Base-by-base conservation (phyloP, 2,113 vertebrate species). In the Hassar affinis region DNA sequence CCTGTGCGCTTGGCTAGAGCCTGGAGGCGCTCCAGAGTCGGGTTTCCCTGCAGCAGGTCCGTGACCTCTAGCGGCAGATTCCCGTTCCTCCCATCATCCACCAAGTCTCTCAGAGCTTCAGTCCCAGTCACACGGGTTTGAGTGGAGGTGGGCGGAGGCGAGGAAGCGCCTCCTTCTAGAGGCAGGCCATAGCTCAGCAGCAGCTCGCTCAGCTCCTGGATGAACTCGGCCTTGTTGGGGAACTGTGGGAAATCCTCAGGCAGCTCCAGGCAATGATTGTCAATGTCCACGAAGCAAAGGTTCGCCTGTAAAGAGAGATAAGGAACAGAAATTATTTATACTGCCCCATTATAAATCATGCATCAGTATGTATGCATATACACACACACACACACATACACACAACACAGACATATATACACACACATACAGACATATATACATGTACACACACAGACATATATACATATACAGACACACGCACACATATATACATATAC, bases 161-260 rank as follows among this genome's bases (percentile, higher is more conserved):
- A 88, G 0, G 92, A 62, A 69, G 91, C 88, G 74, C 92, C 93
- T 0, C 96, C 93, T 84, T 96, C 90, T 0, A 95, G 89, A 0
- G 95, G 93, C 62, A 98, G 93, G 25, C 95, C 96, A 1, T 96
- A 97, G 30, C 94, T 94, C 94, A 97, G 92, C 76, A 99, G 95
- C 76, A 97, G 95, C 92, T 99, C 97, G 0, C 97, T 99, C 88
- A 99, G 95, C 92, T 99, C 98, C 94, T 99, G 98, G 86, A 99
- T 93, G 89, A 99, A 99, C 90, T 99, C 98, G 7, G 98, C 94
- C 89, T 99, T 99, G 92, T 99, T 99, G 88, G 98, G 98, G 89
- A 99, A 99, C 89, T 98, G 98, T 66, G 98, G 98, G 86, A 99
- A 90, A 85, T 99, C 98, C 91, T 99, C 98, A 0, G 98, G 98